Base-by-base conservation (phyloP, 2,888 invertebrate genomes). In the Oscheius sp. region DNA sequence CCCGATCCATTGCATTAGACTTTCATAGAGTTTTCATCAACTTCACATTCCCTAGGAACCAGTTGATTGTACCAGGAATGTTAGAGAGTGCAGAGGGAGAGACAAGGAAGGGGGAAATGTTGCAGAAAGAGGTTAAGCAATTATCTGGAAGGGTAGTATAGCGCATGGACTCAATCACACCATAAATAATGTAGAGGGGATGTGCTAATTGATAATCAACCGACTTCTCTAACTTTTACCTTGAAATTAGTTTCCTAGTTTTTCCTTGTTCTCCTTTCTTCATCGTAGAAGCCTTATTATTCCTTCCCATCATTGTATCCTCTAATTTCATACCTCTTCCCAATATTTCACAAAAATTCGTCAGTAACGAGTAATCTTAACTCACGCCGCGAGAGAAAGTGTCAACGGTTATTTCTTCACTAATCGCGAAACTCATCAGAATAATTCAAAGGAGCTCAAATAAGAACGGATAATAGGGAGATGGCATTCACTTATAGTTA, bases 281-380 rank as follows among this genome's bases (percentile, higher is more conserved):
- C 14, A 36, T 36, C 14, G 14, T 14, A 9, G 36, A 9, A 36
- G 36, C 36, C 36, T 8, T 9, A 8, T 36, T 36, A 36, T 9
- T 36, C 36, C 36, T n/a, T n/a, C n/a, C n/a, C n/a, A n/a, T n/a
- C 41, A 17, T 3, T 41, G 41, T 17, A 41, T 41, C 41, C 41
- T 41, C n/a, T 41, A 41, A 41, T 41, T 41, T 41, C 41, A 3
- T 17, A 41, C 4, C 41, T 14, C 12, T 12, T 12, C 4, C 33
- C 33, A 54, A 54, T 54, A 54, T 54, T 54, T 54, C 54, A 33
- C 33, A 8, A 24, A 54, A 54, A 54, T 32, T 36, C 54, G 32
- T 51, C 33, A n/a, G n/a, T 9, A 54, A 54, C 36, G 33, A 32
- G 54, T 20, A 32, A 36, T n/a, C n/a, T n/a, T n/a, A n/a, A n/a